A percentile compares a stretch with the other conserved stretches of the same genome.
Conservation (phyloP, 2,888 invertebrate species). For the Eilema sororculum region DNA sequence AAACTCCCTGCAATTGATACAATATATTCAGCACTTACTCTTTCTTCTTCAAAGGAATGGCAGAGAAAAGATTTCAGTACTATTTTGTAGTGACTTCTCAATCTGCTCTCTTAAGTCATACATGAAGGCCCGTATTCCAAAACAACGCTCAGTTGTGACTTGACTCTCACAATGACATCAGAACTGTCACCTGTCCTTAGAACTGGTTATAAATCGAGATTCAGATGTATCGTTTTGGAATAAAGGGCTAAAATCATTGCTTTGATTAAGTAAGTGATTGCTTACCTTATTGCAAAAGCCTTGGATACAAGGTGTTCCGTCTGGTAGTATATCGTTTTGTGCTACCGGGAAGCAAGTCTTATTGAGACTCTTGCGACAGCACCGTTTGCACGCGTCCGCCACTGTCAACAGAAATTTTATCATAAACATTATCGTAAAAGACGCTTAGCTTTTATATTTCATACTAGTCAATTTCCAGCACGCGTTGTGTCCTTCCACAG, state of each 20-base stretch:
- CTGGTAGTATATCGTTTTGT: slow-evolving; percentile 95
- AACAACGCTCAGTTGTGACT: too few species aligned
- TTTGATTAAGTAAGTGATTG: neutral
- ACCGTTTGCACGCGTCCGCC: slow-evolving; percentile 96
- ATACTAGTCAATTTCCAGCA: too few species aligned
- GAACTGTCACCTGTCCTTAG: too few species aligned
- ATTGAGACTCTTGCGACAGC: slow-evolving; percentile 96
- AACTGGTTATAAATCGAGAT: too few species aligned
- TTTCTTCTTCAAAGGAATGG: neutral
- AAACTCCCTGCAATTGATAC: slow-evolving; percentile 91
- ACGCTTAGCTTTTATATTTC: too few species aligned
- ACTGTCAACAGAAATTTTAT: slow-evolving; percentile 83
- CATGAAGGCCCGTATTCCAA: too few species aligned
- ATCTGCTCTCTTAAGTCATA: too few species aligned
- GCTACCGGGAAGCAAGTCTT: slow-evolving; percentile 97
- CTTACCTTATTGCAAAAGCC: slow-evolving; percentile 97
- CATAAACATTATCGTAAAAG: too few species aligned
- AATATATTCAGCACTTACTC: neutral
- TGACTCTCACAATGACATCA: too few species aligned
- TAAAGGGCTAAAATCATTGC: too few species aligned
- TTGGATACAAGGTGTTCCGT: slow-evolving; percentile 98
- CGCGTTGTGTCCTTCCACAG: too few species aligned
- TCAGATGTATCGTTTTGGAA: too few species aligned
- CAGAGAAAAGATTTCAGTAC: neutral
- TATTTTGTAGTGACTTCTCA: neutral